Percentiles rank a stretch among this genome's conserved stretches.
Evolutionary conservation across 2,113 vertebrate genomes (phyloP).

Genomic region (Pluvialis apricaria): DNA sequence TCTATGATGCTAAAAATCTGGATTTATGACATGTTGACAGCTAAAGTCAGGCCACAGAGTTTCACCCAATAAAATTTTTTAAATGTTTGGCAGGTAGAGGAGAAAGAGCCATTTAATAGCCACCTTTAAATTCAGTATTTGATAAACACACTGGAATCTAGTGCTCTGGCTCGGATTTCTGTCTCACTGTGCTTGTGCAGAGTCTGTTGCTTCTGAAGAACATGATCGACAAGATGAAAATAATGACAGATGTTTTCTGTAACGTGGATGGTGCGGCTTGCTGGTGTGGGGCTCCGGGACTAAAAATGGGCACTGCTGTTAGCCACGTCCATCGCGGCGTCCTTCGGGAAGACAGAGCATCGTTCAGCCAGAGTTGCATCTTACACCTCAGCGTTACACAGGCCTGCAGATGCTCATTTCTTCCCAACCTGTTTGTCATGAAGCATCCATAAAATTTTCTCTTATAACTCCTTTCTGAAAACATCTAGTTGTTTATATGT

Average conservation of each 20-base stretch:
- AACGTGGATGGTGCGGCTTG: not conserved
- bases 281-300: not conserved
- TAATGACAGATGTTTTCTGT: not conserved
- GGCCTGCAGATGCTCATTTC: not conserved
- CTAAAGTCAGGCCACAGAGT: not conserved
- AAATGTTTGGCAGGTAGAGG: not conserved
- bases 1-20: not conserved
- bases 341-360: fast-evolving
- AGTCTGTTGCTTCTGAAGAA: not conserved
- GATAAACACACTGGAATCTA: not conserved
- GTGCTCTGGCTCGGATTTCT: not conserved
- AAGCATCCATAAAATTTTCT: not conserved
- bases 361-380: not conserved
- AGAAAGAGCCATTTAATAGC: not conserved
- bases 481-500: not conserved
- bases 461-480: not conserved
- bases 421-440: not conserved
- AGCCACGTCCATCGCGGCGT: fast-evolving
- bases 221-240: not conserved
- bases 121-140: not conserved
- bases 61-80: not conserved
- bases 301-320: not conserved
- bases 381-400: not conserved
- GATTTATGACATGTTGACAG: not conserved
- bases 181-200: not conserved